Percentiles rank a stretch among this genome's conserved stretches.
Conservation (phyloP, 2,113 vertebrate species). For the Psilopsiagon aurifrons region DNA sequence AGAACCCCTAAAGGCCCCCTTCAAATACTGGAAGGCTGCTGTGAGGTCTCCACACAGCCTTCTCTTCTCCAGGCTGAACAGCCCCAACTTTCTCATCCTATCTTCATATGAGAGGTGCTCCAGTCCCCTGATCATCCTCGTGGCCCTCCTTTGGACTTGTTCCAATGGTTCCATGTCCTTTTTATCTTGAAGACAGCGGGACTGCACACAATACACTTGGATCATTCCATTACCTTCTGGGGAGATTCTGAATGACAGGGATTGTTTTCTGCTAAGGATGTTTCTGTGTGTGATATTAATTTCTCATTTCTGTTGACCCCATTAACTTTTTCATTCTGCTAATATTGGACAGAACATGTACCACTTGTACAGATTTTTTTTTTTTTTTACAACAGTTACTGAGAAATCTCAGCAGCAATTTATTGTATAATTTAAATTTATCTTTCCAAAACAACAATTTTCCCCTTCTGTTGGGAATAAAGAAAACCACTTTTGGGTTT, state of each 20-base stretch:
- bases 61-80: no score
- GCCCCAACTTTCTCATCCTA: no score
- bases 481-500: not conserved
- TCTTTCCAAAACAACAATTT: not conserved
- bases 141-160: no score
- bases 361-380: not conserved
- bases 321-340: not conserved
- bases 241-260: not conserved
- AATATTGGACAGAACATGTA: not conserved
- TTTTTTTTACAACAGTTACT: not conserved
- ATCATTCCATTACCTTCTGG: not conserved
- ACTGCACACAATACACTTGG: not conserved
- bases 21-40: no score
- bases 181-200: no score
- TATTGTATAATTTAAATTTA: not conserved
- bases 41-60: no score
- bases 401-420: not conserved
- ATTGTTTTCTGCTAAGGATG: not conserved
- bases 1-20: no score
- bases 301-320: not conserved
- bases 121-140: no score
- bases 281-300: not conserved
- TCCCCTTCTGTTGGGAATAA: not conserved
- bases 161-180: no score
- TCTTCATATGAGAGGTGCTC: no score